Evolutionary conservation across 2,797 vertebrate species (phyloP), one percentile per base, ranked within the genome.

Genomic region (Graptemys geographica): DNA sequence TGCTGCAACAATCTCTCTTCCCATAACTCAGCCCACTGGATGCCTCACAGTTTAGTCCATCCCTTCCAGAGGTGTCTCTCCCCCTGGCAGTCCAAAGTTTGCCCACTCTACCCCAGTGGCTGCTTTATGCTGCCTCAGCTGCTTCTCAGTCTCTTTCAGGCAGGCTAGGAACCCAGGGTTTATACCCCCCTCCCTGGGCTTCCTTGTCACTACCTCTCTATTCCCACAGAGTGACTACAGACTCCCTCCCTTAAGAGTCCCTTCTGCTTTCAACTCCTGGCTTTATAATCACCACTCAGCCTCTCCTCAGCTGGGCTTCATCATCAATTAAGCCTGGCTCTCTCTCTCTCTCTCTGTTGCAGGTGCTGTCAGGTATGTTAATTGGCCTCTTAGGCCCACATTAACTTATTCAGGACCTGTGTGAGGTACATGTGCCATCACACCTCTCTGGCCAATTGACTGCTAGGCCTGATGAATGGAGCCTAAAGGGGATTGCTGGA

Each of bases 381-480:
- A 41, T 72, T 72, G 37, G 69, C 69, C 21, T 23, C 69, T 72
- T 37, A 72, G 69, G n/a, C 37, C 37, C 69, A 23, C 19, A 41
- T 41, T 72, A 41, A 72, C 37, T 72, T 72, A 72, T 23, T 41
- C 69, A 41, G 69, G 37, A 72, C 11, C n/a, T 41, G 69, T 41
- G 69, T 72, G 69, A 72, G 19, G 21, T 41, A 72, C 69, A 72
- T 23, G 10, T 21, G 19, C 8, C 15, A 33, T 33, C 6, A 8
- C 7, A 37, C 1, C 25, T 5, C 1, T 0, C 10, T 44, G 7
- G 53, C 4, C 31, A 57, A 5, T 2, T 81, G 13, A 15, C 49
- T 86, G 31, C 33, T 31, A 9, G 0, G 5, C 41, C 1, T 44
- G 4, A 18, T 4, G 44, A 27, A 76, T 76, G 44, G 27, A 15